phyloP scores from a whole-genome alignment of 1,140 invertebrate species.

The Bathynomus jamesi region DNA sequence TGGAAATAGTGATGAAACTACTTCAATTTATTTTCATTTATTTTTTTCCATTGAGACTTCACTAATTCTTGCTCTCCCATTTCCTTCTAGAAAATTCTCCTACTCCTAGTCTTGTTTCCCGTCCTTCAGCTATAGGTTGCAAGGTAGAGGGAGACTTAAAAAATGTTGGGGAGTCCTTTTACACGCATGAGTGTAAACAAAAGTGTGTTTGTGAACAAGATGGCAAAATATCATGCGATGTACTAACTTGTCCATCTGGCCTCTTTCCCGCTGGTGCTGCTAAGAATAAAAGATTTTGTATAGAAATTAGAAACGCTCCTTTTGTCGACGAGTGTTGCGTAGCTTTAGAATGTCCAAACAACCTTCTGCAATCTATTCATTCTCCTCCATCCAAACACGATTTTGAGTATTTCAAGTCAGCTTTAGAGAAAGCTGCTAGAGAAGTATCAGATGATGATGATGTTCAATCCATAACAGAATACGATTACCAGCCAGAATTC shows the following conservation, averaged over 20 bases:
- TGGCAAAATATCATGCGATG: conserved; percentile 23
- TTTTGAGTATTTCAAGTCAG: too few species aligned
- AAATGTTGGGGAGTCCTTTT: conserved; percentile 18
- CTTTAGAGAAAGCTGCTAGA: too few species aligned
- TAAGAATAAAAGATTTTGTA: conserved; percentile 21
- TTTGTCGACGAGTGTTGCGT: conserved; percentile 32
- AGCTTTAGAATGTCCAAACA: conserved; percentile 28
- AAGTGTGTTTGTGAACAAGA: conserved; percentile 21
- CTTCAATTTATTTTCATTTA: too few species aligned
- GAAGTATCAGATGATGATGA: not conserved
- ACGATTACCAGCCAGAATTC: conserved; percentile 20
- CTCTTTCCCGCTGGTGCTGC: conserved; percentile 19
- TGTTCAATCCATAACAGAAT: conserved; percentile 2
- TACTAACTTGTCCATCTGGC: conserved; percentile 21
- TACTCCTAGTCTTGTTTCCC: not conserved
- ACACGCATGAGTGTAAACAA: conserved; percentile 16
- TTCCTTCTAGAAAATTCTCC: not conserved
- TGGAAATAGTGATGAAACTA: too few species aligned
- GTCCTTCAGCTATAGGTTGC: conserved; percentile 12
- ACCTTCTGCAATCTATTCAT: conserved; percentile 4
- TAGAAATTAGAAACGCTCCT: conserved; percentile 24
- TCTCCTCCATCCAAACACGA: not conserved
- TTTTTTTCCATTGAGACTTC: too few species aligned
- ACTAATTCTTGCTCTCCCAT: too few species aligned
- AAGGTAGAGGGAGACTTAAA: conserved; percentile 17